A percentile compares a stretch with the other conserved stretches of the same genome.
Evolutionary conservation across 2,113 vertebrate species (phyloP).

Genomic region (Ptyas mucosa): DNA sequence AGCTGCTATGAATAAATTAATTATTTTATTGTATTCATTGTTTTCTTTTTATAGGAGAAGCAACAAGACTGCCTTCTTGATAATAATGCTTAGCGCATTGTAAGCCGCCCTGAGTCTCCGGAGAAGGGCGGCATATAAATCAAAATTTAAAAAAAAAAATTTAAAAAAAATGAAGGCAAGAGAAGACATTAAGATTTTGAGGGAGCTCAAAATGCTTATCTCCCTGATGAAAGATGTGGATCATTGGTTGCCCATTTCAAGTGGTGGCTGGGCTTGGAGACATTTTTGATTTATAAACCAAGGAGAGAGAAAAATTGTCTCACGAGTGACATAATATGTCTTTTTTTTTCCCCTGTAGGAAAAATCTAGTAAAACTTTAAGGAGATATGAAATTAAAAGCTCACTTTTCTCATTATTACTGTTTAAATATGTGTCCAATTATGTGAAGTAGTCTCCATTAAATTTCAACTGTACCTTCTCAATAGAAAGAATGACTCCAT

Average conservation of each 20-base stretch:
- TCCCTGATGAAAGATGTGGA: neutral
- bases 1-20: neutral
- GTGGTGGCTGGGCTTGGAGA: neutral
- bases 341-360: neutral
- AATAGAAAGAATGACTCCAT: neutral
- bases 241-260: neutral
- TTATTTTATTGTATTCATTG: neutral
- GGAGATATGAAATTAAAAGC: neutral
- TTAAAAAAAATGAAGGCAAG: too few relatives aligned
- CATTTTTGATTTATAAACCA: neutral
- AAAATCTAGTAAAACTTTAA: neutral
- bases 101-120: too few relatives aligned
- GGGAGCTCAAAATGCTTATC: neutral
- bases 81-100: too few relatives aligned
- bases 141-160: too few relatives aligned
- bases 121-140: too few relatives aligned
- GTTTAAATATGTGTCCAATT: neutral
- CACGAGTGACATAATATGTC: neutral
- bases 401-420: neutral
- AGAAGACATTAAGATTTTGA: neutral
- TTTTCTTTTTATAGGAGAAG: neutral
- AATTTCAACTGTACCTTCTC: neutral
- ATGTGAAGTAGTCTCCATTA: neutral
- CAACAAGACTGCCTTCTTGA: neutral
- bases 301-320: neutral